These are phyloP conservation scores for Hipposideros armiger DNA, from an alignment of 2,113 vertebrate genomes.

Conservation along the genomic window DNA sequence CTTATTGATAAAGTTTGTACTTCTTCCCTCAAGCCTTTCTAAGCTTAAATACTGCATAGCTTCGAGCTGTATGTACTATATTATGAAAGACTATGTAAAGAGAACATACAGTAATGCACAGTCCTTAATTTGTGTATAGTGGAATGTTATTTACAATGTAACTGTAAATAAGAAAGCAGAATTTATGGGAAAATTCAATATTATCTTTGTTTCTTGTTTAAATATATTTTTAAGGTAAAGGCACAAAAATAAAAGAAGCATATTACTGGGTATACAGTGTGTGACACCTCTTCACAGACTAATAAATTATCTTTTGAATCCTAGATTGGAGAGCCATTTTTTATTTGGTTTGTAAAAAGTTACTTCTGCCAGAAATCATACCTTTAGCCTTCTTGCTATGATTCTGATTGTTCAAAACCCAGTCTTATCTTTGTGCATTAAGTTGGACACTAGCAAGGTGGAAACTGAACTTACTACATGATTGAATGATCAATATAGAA, in stretches of 20 bases:
- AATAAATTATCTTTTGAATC: constrained; percentile 71
- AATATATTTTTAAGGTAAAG: constrained; percentile 93
- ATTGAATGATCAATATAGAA: neutral
- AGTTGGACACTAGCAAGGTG: neutral
- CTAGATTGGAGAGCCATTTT: neutral
- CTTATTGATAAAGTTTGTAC: constrained; percentile 84
- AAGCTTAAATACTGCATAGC: constrained; percentile 86
- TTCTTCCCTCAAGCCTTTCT: constrained; percentile 83
- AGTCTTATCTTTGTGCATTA: neutral
- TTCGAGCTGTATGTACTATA: constrained; percentile 86
- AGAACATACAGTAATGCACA: constrained; percentile 85
- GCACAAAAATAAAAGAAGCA: constrained; percentile 88
- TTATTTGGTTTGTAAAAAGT: constrained; percentile 63
- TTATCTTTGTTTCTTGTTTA: constrained; percentile 90
- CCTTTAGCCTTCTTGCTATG: neutral
- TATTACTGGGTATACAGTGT: constrained; percentile 87
- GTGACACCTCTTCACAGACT: constrained; percentile 75
- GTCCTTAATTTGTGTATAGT: constrained; percentile 89
- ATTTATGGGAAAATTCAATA: constrained; percentile 90
- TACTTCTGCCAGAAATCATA: constrained; percentile 30
- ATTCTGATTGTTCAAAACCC: neutral
- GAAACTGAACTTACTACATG: neutral
- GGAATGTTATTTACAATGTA: constrained; percentile 87
- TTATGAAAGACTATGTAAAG: constrained; percentile 88
- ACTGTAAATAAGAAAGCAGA: constrained; percentile 91